A percentile compares a stretch with the other conserved stretches of the same genome.
Conservation (phyloP, 2,888 invertebrate genomes). For the Bimastos eiseni region DNA sequence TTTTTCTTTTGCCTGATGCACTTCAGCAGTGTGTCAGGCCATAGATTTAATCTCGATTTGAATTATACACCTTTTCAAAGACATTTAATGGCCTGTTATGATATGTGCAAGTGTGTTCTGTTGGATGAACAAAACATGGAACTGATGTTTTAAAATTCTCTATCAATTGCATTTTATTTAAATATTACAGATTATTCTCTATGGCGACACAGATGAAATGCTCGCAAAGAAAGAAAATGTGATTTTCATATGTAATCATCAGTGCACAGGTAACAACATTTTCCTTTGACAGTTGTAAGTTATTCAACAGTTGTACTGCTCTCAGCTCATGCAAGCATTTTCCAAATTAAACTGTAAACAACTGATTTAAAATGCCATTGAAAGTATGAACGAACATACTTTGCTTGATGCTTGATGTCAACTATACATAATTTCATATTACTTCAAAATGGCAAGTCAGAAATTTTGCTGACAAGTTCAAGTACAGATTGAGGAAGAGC, state of each 20-base stretch:
- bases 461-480: too few relatives aligned
- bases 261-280: slow-evolving; percentile 53
- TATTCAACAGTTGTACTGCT: background rate
- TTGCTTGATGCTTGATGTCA: background rate
- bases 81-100: too few relatives aligned
- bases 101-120: background rate
- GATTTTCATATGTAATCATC: slow-evolving; percentile 64
- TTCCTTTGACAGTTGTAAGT: background rate
- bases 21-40: too few relatives aligned
- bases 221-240: slow-evolving; percentile 62
- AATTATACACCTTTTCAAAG: too few relatives aligned
- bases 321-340: background rate
- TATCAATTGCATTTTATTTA: background rate
- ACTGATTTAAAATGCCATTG: background rate
- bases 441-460: too few relatives aligned
- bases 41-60: too few relatives aligned
- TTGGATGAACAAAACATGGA: background rate
- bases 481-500: too few relatives aligned
- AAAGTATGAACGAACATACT: background rate
- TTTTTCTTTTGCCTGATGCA: too few relatives aligned
- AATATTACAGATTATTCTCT: slow-evolving; percentile 58
- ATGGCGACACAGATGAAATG: slow-evolving; percentile 62
- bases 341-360: background rate
- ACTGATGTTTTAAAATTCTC: background rate
- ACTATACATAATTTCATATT: background rate